These are phyloP conservation scores for Manis crassicaudata DNA, from an alignment of 2,797 vertebrate species.

Conservation along the genomic window DNA sequence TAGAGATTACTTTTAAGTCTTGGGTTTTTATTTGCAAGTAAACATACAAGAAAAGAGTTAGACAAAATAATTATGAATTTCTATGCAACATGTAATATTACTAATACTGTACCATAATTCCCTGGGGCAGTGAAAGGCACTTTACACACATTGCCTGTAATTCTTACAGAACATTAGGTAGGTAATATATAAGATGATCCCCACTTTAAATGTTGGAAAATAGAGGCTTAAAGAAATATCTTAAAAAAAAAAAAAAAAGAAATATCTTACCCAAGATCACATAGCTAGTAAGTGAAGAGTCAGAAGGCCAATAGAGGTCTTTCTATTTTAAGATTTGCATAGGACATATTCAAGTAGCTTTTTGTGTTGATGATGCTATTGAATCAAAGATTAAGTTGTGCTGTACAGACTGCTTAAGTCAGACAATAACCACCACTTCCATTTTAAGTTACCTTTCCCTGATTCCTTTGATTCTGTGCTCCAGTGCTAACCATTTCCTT, in stretches of 20 bases:
- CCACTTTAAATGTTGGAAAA: conserved; percentile 27
- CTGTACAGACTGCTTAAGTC: not conserved
- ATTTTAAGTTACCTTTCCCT: not conserved
- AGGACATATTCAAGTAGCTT: not conserved
- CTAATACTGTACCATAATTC: not conserved
- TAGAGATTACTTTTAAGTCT: not conserved
- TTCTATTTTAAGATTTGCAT: not conserved
- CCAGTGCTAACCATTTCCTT: not conserved
- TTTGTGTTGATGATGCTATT: not conserved
- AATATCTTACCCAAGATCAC: not conserved
- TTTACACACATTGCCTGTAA: not conserved
- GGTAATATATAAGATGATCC: not conserved
- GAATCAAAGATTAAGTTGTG: not conserved
- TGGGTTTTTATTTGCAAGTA: not conserved
- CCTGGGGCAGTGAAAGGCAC: not conserved
- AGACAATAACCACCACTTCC: not conserved
- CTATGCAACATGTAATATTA: not conserved
- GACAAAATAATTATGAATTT: conserved; percentile 8
- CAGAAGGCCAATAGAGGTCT: not conserved
- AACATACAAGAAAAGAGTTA: not conserved
- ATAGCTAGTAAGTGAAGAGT: not conserved
- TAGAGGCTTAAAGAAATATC: not conserved
- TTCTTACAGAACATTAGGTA: not conserved
- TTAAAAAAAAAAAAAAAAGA: not conserved
- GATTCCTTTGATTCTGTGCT: not conserved